Evolutionary conservation across 1,140 invertebrate genomes (phyloP), one percentile per base, ranked within the genome.

Genomic region (Pissodes strobi): DNA sequence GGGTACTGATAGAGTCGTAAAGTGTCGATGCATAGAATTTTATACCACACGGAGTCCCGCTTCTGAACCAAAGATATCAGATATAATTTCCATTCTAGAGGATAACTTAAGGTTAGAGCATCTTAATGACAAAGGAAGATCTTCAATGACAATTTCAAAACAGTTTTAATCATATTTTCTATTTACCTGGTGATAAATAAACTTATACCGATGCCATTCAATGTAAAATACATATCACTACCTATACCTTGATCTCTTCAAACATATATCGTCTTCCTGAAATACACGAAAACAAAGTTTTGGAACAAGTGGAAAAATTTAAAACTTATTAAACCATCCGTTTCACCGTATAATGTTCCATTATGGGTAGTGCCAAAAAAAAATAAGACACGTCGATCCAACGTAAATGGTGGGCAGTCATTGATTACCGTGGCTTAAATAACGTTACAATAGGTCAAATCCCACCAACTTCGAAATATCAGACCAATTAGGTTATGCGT

Each of bases 381-480:
- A 74, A 43, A 19, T 18, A 10, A 71, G n/a, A 73, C 19, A 43
- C 57, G 2, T 62, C 64, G 17, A 71, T 68, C 10, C 60, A 74
- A 69, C 57, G 21, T 22, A 76, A 72, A 69, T 78, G 74, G 72
- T 41, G 76, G 38, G 17, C 79, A 9, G 75, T 76, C 5, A 71
- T 78, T 8, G 76, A 79, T 61, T 79, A n/a, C n/a, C n/a, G n/a
- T n/a, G n/a, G n/a, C n/a, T n/a, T n/a, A n/a, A n/a, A n/a, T n/a
- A n/a, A n/a, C 71, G 48, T 23, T 73, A 19, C 72, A 59, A 25
- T 10, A 76, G 80, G 79, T 64, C 83, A 2, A 72, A 76, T 34
- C 82, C 85, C 9, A 74, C 4, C n/a, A n/a, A n/a, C n/a, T n/a
- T n/a, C n/a, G 79, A 82, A 8, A 79, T 84, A 9, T 72, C 78